These are phyloP conservation scores for Brachionus sp. DNA, from an alignment of 1,140 invertebrate genomes.

Conservation along the genomic window DNA sequence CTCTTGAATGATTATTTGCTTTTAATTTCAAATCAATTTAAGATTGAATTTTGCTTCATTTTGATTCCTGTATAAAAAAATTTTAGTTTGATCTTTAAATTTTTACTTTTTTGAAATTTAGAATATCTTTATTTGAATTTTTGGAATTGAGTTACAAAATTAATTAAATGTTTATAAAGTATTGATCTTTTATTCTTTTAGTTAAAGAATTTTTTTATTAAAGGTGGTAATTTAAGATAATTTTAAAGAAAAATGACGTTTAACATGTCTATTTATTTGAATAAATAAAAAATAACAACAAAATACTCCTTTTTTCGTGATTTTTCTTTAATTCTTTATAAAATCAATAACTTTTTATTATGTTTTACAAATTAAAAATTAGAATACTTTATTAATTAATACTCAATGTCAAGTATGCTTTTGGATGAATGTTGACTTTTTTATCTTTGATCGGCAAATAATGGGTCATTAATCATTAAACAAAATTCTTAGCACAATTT, in stretches of 20 bases:
- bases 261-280: not conserved
- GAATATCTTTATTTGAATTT: not conserved
- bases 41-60: no score
- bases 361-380: not conserved
- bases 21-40: no score
- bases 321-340: not conserved
- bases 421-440: not conserved
- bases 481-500: not conserved
- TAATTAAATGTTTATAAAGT: not conserved
- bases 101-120: no score
- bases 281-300: not conserved
- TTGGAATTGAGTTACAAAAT: not conserved
- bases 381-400: not conserved
- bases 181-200: not conserved
- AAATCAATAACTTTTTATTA: not conserved
- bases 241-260: not conserved
- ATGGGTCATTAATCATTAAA: not conserved
- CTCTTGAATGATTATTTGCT: no score
- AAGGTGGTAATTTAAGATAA: slow-evolving; percentile 36
- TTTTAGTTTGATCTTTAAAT: no score
- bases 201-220: not conserved
- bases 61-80: no score
- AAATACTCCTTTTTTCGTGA: not conserved
- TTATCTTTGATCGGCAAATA: not conserved
- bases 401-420: not conserved